phyloP scores from a whole-genome alignment of 1,140 invertebrate species.

The Calycopis cecrops region DNA sequence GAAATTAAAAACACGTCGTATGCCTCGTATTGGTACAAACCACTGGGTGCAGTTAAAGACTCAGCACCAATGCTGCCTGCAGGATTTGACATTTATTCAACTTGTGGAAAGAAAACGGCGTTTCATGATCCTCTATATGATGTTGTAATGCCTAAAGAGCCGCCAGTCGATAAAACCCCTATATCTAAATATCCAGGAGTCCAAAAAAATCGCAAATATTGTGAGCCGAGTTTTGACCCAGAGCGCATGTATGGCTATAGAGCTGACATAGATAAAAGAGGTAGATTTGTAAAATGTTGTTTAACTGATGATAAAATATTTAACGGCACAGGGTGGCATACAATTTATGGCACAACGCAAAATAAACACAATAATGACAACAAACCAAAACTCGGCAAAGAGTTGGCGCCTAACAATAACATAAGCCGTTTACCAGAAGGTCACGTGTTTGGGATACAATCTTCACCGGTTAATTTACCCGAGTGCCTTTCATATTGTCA shows the following conservation, averaged over 20 bases:
- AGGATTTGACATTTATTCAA: slow-evolving; percentile 56
- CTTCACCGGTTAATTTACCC: slow-evolving; percentile 41
- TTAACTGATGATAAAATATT: slow-evolving; percentile 60
- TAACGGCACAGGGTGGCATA: slow-evolving; percentile 37
- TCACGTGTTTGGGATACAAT: slow-evolving; percentile 63
- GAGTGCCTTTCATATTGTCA: slow-evolving; percentile 58
- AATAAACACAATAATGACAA: slow-evolving; percentile 50
- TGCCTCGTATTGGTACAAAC: slow-evolving; percentile 71
- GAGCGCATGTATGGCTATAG: slow-evolving; percentile 63
- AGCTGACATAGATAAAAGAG: slow-evolving; percentile 63
- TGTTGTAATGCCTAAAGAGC: slow-evolving; percentile 52
- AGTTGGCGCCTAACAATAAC: slow-evolving; percentile 67
- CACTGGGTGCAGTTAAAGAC: slow-evolving; percentile 61
- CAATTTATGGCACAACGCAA: slow-evolving; percentile 55
- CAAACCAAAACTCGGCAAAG: slow-evolving; percentile 53
- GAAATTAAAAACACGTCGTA: slow-evolving; percentile 73
- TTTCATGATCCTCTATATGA: slow-evolving; percentile 51
- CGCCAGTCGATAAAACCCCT: slow-evolving; percentile 51
- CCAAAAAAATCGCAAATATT: slow-evolving; percentile 60
- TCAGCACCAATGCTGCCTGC: slow-evolving; percentile 67
- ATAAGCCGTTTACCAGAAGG: slow-evolving; percentile 58
- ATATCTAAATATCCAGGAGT: slow-evolving; percentile 54
- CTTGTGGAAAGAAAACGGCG: slow-evolving; percentile 62
- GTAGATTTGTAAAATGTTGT: slow-evolving; percentile 61
- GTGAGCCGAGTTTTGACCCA: slow-evolving; percentile 39